Conservation (phyloP, 2,888 invertebrate genomes). For the Drosophila rellima region DNA sequence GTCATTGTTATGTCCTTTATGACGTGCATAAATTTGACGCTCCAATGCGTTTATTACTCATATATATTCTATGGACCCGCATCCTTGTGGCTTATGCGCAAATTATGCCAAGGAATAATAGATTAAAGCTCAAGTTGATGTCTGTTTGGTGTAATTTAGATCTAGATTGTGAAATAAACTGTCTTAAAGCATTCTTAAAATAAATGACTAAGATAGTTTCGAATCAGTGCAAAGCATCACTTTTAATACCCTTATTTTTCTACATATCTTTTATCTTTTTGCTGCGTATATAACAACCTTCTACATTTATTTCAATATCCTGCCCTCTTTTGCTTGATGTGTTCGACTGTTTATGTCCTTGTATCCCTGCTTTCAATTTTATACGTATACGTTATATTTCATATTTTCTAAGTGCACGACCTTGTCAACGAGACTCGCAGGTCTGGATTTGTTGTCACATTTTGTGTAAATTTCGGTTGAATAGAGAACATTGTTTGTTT, state of each 20-base stretch:
- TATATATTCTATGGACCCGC: conserved; percentile 19
- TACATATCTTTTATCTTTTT: no score
- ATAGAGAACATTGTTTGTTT: conserved; percentile 27
- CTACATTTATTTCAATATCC: not conserved
- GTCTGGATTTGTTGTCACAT: conserved; percentile 29
- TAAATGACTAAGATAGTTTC: not conserved
- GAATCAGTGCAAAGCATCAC: not conserved
- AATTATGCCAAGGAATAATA: conserved; percentile 15
- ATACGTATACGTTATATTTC: conserved; percentile 19
- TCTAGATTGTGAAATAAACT: not conserved
- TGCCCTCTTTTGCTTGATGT: not conserved
- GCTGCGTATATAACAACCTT: not conserved
- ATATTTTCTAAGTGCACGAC: not conserved
- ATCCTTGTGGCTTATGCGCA: conserved; percentile 26
- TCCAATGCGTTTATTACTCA: conserved; percentile 49
- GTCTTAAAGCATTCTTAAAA: not conserved
- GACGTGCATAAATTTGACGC: conserved; percentile 69
- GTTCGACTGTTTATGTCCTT: conserved; percentile 1
- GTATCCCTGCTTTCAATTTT: not conserved
- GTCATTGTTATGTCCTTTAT: conserved; percentile 45
- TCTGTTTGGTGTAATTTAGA: not conserved
- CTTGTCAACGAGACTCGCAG: not conserved
- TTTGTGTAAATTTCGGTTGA: conserved; percentile 35
- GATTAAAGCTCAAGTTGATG: conserved; percentile 11
- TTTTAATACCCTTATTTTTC: no score